Percentiles rank a stretch among this genome's conserved stretches.
phyloP scores from a whole-genome alignment of 2,113 vertebrate species.

The Pimephales promelas region DNA sequence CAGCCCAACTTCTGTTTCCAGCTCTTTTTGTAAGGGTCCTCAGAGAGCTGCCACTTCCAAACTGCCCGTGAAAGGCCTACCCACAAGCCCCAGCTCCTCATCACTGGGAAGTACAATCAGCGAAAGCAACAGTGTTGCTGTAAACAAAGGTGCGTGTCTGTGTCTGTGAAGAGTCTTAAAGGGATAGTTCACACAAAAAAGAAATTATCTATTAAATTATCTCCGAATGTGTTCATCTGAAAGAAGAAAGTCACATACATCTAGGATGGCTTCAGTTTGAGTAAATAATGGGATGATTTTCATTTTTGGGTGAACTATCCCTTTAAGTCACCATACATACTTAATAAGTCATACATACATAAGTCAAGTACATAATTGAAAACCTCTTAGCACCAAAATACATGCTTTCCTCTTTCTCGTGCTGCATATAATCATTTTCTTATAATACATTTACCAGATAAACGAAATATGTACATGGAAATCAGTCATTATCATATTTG shows the following conservation, averaged over 20 bases:
- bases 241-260: too few relatives aligned
- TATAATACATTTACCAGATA: background rate
- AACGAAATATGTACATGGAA: background rate
- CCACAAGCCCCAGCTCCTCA: conserved; percentile 59
- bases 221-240: too few relatives aligned
- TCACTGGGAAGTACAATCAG: conserved; percentile 52
- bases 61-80: conserved; percentile 70
- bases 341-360: too few relatives aligned
- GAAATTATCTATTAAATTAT: too few relatives aligned
- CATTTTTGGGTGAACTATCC: too few relatives aligned
- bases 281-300: too few relatives aligned
- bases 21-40: conserved; percentile 34
- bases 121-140: conserved; percentile 53
- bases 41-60: conserved; percentile 61
- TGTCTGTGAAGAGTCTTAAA: conserved; percentile 3
- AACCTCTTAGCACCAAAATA: background rate
- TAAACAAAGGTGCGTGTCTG: conserved; percentile 48
- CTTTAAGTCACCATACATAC: background rate
- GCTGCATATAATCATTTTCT: background rate
- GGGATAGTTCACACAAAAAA: too few relatives aligned
- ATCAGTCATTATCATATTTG: background rate
- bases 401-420: background rate
- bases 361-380: background rate
- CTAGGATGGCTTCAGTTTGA: too few relatives aligned
- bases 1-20: conserved; percentile 30